These are phyloP conservation scores for Psittacula cyanocephala DNA, from an alignment of 2,113 vertebrate species.

Conservation along the genomic window DNA sequence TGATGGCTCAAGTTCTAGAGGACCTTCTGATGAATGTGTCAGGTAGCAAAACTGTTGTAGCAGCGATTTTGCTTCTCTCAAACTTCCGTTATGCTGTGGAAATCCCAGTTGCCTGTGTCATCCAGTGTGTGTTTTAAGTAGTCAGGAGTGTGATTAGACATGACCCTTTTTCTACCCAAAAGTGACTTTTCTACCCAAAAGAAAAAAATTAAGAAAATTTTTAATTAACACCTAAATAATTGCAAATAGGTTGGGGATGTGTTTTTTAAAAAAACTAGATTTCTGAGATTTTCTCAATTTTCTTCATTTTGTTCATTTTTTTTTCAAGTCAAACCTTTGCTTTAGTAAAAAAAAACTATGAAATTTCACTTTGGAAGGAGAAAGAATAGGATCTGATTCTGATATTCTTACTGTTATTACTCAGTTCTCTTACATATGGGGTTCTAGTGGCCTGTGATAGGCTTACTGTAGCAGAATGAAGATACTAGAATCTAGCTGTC, in stretches of 20 bases:
- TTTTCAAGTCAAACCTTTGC: neutral
- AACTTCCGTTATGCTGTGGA: neutral
- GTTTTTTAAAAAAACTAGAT: neutral
- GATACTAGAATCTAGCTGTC: neutral
- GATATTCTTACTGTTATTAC: neutral
- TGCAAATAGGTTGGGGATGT: fast-evolving
- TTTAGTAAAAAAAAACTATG: neutral
- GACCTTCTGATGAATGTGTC: neutral
- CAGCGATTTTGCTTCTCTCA: neutral
- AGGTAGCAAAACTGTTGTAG: neutral
- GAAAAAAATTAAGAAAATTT: neutral
- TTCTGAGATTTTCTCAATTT: neutral
- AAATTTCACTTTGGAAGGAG: neutral
- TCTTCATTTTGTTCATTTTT: neutral
- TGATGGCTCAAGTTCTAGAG: neutral
- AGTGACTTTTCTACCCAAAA: neutral
- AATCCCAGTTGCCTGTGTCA: neutral
- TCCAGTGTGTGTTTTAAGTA: neutral
- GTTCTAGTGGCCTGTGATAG: neutral
- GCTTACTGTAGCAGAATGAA: neutral
- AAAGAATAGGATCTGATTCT: neutral
- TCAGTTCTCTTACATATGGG: neutral
- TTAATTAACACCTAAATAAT: neutral
- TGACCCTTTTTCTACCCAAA: neutral
- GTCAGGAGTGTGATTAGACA: neutral